phyloP scores from a whole-genome alignment of 2,113 vertebrate species.

The Ceuthmochares aereus region DNA sequence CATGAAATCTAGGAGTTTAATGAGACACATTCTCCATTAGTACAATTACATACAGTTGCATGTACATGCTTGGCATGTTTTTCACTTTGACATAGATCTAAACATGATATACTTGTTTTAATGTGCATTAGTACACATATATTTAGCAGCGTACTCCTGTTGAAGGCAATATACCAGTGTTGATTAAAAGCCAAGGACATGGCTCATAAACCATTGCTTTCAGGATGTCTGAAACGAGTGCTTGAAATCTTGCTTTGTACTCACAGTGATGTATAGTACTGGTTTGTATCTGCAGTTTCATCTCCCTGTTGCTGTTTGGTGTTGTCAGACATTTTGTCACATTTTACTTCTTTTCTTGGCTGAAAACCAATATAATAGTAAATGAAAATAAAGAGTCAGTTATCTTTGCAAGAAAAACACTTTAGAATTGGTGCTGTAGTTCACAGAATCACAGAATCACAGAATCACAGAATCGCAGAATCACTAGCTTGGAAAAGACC shows the following conservation, averaged over 20 bases:
- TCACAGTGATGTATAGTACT: neutral
- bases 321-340: conserved; percentile 1
- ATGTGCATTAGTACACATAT: neutral
- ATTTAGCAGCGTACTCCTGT: neutral
- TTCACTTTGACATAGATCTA: neutral
- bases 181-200: neutral
- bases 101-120: neutral
- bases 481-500: too few relatives aligned
- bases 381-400: conserved; percentile 11
- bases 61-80: accelerated
- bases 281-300: neutral
- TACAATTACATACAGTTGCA: neutral
- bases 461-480: too few relatives aligned
- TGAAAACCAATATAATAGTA: conserved; percentile 2
- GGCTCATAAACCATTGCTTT: conserved; percentile 4
- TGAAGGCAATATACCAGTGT: neutral
- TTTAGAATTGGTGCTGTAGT: neutral
- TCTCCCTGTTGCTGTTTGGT: neutral
- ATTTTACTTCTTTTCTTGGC: neutral
- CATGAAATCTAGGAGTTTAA: conserved; percentile 46
- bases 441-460: too few relatives aligned
- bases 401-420: neutral
- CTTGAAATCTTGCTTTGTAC: neutral
- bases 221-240: conserved; percentile 1
- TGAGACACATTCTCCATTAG: neutral